Percentiles rank a stretch among this genome's conserved stretches.
These are phyloP conservation scores for Trichogramma evanescens DNA, from an alignment of 2,888 invertebrate genomes.

Conservation along the genomic window DNA sequence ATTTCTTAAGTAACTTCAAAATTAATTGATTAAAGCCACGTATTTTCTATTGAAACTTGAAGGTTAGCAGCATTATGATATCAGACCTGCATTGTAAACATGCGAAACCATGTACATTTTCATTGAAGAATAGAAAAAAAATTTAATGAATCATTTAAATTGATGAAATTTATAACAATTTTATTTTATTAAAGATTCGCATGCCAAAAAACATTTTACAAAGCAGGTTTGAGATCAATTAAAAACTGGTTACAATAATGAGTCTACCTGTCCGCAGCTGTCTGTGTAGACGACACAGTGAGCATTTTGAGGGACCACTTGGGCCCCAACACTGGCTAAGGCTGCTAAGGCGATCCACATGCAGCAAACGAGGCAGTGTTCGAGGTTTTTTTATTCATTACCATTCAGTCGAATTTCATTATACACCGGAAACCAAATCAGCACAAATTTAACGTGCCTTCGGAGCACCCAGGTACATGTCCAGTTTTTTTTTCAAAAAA, in stretches of 20 bases:
- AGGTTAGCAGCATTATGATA: conserved; percentile 46
- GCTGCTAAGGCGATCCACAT: conserved; percentile 53
- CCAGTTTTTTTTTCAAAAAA: conserved; percentile 29
- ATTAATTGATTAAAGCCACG: conserved; percentile 8
- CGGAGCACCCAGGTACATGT: conserved; percentile 47
- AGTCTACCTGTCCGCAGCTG: conserved; percentile 87
- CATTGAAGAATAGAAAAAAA: not conserved
- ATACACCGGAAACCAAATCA: conserved; percentile 44
- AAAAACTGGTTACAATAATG: conserved; percentile 49
- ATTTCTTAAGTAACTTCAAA: not conserved
- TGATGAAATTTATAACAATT: not conserved
- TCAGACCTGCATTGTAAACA: conserved; percentile 36
- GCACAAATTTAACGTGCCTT: conserved; percentile 40
- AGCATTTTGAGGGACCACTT: conserved; percentile 75
- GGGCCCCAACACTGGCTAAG: conserved; percentile 59
- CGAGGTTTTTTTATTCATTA: conserved; percentile 43
- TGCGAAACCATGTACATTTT: not conserved
- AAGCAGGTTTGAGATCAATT: conserved; percentile 42
- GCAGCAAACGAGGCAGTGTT: conserved; percentile 53
- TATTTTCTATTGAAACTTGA: conserved; percentile 38
- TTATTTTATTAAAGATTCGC: not conserved
- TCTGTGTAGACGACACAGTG: conserved; percentile 93
- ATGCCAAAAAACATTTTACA: conserved; percentile 17
- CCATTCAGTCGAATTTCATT: conserved; percentile 44
- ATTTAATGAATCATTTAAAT: not conserved